A percentile compares a stretch with the other conserved stretches of the same genome.
Evolutionary conservation across 2,113 vertebrate species (phyloP).

Genomic region (Diphyllodes magnificus): DNA sequence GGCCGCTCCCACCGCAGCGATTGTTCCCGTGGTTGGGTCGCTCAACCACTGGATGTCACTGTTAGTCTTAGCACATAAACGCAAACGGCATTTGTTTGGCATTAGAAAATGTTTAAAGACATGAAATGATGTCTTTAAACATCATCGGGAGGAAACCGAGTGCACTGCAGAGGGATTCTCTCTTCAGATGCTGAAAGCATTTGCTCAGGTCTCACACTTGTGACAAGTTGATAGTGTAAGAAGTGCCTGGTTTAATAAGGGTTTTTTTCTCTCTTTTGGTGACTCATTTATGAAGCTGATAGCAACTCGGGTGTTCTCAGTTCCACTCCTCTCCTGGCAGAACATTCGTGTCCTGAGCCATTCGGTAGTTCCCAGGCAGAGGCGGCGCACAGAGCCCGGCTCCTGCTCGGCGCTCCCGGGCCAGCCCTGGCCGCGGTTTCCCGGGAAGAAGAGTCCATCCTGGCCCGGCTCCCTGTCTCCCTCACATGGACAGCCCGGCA

Average conservation of each 20-base stretch:
- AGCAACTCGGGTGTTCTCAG: not conserved
- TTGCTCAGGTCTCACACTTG: not conserved
- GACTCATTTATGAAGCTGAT: not conserved
- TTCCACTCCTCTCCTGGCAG: not conserved
- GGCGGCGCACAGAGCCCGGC: not conserved
- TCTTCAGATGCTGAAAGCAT: not conserved
- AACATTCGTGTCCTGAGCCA: not conserved
- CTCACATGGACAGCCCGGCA: not conserved
- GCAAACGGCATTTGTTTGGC: conserved; percentile 18
- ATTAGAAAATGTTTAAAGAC: not conserved
- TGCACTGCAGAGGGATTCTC: not conserved
- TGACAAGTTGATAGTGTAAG: not conserved
- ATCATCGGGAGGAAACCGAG: not conserved
- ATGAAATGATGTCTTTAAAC: not conserved
- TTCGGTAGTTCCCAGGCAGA: not conserved
- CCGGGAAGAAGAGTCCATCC: not conserved
- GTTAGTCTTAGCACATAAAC: not conserved
- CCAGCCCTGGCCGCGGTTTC: rapidly evolving
- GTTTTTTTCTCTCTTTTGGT: not conserved
- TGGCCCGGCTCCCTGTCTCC: not conserved
- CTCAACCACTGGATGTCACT: conserved; percentile 61
- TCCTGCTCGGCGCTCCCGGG: not conserved
- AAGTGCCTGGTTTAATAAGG: not conserved
- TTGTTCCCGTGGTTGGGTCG: not conserved
- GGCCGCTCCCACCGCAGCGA: not conserved